Conservation (phyloP, 2,113 vertebrate species). For the Colinus virginianus region DNA sequence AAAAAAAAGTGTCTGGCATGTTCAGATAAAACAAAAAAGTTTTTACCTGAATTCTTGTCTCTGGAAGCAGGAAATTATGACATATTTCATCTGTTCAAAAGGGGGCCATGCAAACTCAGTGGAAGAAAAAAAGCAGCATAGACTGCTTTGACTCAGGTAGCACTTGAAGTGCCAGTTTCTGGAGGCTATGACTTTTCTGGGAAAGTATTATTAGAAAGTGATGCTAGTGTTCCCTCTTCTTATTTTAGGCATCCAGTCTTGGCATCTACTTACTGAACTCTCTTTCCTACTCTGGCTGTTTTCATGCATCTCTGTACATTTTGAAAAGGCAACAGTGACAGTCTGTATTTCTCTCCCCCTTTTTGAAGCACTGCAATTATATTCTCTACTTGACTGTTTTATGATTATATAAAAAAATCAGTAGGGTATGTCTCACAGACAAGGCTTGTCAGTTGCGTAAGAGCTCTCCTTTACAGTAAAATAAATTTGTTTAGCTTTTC, state of each 20-base stretch:
- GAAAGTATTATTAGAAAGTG: background rate
- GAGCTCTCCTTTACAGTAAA: background rate
- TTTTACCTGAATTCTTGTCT: background rate
- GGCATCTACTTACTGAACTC: background rate
- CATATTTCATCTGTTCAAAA: background rate
- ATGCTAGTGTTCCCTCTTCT: background rate
- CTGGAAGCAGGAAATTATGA: rapidly evolving
- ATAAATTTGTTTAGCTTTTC: background rate
- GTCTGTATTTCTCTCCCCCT: background rate
- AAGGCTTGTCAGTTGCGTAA: background rate
- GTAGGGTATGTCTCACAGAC: background rate
- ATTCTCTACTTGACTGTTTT: background rate
- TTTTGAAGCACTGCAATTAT: background rate
- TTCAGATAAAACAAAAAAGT: background rate
- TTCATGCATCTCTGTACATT: background rate
- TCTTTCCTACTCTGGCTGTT: background rate
- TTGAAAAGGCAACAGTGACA: background rate
- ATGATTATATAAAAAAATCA: background rate
- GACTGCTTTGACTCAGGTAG: background rate
- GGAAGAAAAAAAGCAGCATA: background rate
- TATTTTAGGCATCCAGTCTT: background rate
- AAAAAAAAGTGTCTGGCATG: rapidly evolving
- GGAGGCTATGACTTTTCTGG: background rate
- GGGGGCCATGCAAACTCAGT: background rate
- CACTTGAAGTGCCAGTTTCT: background rate